A percentile compares a stretch with the other conserved stretches of the same genome.
These are phyloP conservation scores for Leptosomus discolor DNA, from an alignment of 2,113 vertebrate genomes.

Conservation along the genomic window DNA sequence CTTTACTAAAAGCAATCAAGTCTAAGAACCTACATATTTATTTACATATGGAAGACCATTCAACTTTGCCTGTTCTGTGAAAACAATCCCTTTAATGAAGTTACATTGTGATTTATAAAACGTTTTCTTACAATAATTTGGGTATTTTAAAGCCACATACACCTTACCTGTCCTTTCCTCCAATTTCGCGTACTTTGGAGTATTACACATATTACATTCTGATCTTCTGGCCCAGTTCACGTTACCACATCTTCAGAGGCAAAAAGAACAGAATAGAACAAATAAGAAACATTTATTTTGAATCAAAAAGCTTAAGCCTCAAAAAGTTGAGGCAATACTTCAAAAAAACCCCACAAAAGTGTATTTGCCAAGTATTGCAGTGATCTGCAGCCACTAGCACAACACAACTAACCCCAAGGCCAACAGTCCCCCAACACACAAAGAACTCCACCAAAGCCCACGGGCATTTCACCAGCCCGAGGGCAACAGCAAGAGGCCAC, in stretches of 20 bases:
- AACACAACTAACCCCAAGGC: neutral
- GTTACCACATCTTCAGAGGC: slow-evolving; percentile 87
- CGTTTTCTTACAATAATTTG: rapidly evolving
- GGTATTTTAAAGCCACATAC: neutral
- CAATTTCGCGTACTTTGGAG: slow-evolving; percentile 96
- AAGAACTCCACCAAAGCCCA: neutral
- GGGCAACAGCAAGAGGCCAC: neutral
- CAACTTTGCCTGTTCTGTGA: neutral
- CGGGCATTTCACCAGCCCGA: neutral
- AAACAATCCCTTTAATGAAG: neutral
- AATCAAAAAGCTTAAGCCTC: neutral
- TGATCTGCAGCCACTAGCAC: neutral
- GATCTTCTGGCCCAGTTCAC: slow-evolving; percentile 98
- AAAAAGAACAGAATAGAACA: neutral
- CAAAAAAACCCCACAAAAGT: neutral
- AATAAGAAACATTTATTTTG: neutral
- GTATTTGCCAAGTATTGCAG: neutral
- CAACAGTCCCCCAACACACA: neutral
- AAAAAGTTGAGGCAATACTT: neutral
- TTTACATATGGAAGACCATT: rapidly evolving
- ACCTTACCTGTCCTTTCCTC: slow-evolving; percentile 93
- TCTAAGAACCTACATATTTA: too few relatives aligned
- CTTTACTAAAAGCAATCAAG: rapidly evolving
- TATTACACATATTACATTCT: slow-evolving; percentile 99
- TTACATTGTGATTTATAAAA: rapidly evolving